Evolutionary conservation across 1,140 invertebrate species (phyloP), one percentile per base, ranked within the genome.

Genomic region (Lerema accius): DNA sequence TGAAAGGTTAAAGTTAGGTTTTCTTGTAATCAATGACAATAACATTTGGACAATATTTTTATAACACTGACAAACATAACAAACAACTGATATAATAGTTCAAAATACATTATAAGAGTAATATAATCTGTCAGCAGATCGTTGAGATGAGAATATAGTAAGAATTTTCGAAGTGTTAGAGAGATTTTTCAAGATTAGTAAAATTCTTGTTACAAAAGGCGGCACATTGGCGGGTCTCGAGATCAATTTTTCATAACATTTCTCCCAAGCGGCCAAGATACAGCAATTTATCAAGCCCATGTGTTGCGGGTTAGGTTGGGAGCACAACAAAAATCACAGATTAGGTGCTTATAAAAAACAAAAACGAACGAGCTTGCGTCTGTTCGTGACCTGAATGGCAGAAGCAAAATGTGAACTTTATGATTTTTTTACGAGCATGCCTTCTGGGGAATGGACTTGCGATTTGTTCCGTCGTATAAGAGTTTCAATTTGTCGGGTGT

Each of bases 331-430:
- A 81, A 78, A 76, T 75, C 71, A 76, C 59, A 68, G 75, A 82
- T 82, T 76, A 78, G 71, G 69, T 80, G 67, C 66, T 75, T 71
- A 71, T 73, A 70, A 73, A 71, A 71, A 71, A 75, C 69, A 74
- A 75, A 76, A 76, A 72, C 43, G 71, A 65, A 78, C 76, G 76
- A 74, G 77, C 69, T 65, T 53, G 51, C 45, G 45, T 16, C 39
- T 15, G 48, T 61, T 77, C 77, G 78, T 80, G 80, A 71, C 42
- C 60, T 17, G 73, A 75, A 80, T 80, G 51, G 55, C 53, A 50
- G 46, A 50, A 61, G 60, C 32, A 59, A 74, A 75, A 76, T 76
- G 67, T 60, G 67, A 69, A 69, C 56, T 76, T 78, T 78, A 78
- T 69, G 70, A 76, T 73, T 74, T 73, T 73, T 75, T 73, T 76